Base-by-base conservation (phyloP, 92 coral and sea anemone genomes). In the Metridium senile region DNA sequence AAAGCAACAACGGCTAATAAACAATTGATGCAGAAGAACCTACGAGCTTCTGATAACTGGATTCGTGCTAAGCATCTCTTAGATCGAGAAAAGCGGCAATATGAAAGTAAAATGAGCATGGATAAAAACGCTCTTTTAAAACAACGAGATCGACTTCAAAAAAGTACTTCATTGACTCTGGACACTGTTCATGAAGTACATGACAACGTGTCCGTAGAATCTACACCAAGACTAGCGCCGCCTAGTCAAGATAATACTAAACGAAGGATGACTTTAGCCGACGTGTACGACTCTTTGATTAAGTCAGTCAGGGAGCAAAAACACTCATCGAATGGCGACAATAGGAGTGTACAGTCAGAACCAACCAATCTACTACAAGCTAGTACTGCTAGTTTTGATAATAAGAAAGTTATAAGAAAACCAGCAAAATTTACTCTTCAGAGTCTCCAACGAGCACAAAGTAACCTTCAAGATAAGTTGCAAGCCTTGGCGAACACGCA, bases 301-400 rank as follows among this genome's bases (percentile, higher is more conserved):
- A 74, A 68, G 47, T 47, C 84, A 25, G 70, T 53, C 32, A 49
- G 46, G 20, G 61, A 70, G 68, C 81, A 86, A 54, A 75, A 83
- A 43, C 67, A 74, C 11, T 49, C 64, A 27, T 62, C 35, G 2
- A 62, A 31, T 21, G 66, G 62, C 19, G 84, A 82, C 18, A 28
- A 64, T 10, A 87, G 32, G 47, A 83, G 86, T 58, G 85, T 72
- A 0, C 81, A 72, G 4, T 87, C 89, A 10, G 95, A 90, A 22
- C 86, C 92, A 7, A 74, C 61, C 13, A 29, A 33, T 8, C 19
- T 27, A 7, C 26, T 43, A 2, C 26, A 70, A 49, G 71, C 67
- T 17, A 53, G 88, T 26, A 93, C 98, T 11, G 73, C 54, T 57
- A 93, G 98, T 59, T 93, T 82, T 67, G 97, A 93, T 63, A 75